A percentile compares a stretch with the other conserved stretches of the same genome.
Conservation (phyloP, 1,140 invertebrate species). For the Drosophila chauvacae region DNA sequence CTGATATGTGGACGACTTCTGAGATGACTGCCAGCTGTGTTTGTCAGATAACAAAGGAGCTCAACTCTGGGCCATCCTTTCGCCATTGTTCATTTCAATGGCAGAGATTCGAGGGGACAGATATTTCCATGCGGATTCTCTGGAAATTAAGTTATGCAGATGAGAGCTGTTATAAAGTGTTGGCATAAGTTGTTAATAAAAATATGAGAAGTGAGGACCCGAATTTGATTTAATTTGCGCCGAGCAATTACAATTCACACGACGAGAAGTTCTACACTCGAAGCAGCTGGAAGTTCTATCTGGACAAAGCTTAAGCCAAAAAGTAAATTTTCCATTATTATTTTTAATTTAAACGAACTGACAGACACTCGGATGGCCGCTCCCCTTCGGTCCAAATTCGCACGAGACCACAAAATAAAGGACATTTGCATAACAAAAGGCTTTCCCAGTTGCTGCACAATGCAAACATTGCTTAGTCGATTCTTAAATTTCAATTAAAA, state of each 20-base stretch:
- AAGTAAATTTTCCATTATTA: slow-evolving; percentile 80
- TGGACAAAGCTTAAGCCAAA: slow-evolving; percentile 69
- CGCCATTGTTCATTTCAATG: slow-evolving; percentile 55
- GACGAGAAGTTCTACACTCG: slow-evolving; percentile 8
- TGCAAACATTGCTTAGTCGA: slow-evolving; percentile 79
- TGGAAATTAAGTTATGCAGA: slow-evolving; percentile 54
- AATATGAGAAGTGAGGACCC: slow-evolving; percentile 43
- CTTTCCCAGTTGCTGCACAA: slow-evolving; percentile 65
- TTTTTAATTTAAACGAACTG: slow-evolving; percentile 68
- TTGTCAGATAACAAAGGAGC: slow-evolving; percentile 74
- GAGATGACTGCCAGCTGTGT: slow-evolving; percentile 63
- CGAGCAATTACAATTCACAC: slow-evolving; percentile 65
- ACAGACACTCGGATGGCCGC: slow-evolving; percentile 18
- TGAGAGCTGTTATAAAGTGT: slow-evolving; percentile 50
- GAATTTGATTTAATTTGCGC: slow-evolving; percentile 63
- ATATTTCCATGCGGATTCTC: slow-evolving; percentile 44
- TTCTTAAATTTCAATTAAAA: slow-evolving; percentile 82
- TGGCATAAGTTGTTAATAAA: slow-evolving; percentile 57
- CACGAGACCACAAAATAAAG: slow-evolving; percentile 50
- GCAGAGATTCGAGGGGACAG: slow-evolving; percentile 56
- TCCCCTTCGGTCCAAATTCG: slow-evolving; percentile 27
- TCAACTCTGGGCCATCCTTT: slow-evolving; percentile 43
- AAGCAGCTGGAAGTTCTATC: slow-evolving; percentile 33
- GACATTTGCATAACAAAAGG: slow-evolving; percentile 79
- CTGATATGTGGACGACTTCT: slow-evolving; percentile 50